Conservation (phyloP, 2,113 vertebrate genomes). For the Deroptyus accipitrinus region DNA sequence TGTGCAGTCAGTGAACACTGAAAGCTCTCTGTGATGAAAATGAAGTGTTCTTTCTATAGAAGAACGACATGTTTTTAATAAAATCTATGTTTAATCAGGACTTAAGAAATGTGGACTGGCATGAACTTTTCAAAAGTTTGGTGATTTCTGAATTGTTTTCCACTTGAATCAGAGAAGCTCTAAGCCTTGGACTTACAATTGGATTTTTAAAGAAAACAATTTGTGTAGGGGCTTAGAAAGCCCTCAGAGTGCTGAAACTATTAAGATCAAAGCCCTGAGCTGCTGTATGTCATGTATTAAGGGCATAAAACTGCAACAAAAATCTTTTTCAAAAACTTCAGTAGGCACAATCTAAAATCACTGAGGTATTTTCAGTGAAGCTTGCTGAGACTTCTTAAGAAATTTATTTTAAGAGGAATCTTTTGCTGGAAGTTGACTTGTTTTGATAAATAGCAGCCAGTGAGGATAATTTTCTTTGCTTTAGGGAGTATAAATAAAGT, state of each 20-base stretch:
- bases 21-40: not conserved
- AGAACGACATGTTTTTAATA: not conserved
- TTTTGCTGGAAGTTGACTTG: not conserved
- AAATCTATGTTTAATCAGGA: not conserved
- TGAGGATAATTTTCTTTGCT: not conserved
- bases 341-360: not conserved
- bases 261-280: not conserved
- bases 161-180: not conserved
- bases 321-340: not conserved
- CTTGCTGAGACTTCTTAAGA: not conserved
- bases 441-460: not conserved
- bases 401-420: not conserved
- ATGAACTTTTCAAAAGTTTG: not conserved
- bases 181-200: not conserved
- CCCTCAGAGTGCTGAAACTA: not conserved
- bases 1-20: not conserved
- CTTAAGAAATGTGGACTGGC: not conserved
- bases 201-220: not conserved
- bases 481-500: not conserved
- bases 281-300: not conserved
- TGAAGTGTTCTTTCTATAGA: not conserved
- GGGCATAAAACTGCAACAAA: not conserved
- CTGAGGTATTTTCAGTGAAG: not conserved
- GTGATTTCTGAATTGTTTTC: not conserved
- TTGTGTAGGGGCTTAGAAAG: not conserved